phyloP scores from a whole-genome alignment of 2,797 vertebrate genomes.

The Apogon hyalosoma region DNA sequence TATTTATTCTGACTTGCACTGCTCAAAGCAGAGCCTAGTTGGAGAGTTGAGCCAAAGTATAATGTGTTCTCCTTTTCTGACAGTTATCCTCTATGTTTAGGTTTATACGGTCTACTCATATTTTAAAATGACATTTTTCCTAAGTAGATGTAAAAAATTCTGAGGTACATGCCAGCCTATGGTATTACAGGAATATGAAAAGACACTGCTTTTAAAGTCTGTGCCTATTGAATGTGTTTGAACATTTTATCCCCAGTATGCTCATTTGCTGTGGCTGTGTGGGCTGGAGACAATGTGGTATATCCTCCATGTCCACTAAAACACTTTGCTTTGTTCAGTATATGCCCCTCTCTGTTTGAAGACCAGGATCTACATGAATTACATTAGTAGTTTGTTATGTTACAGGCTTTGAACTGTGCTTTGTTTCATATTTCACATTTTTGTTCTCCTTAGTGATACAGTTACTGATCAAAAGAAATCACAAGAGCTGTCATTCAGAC shows the following conservation, averaged over 20 bases:
- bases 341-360: slow-evolving; percentile 31
- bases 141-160: slow-evolving; percentile 35
- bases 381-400: slow-evolving; percentile 8
- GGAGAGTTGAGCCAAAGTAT: slow-evolving; percentile 49
- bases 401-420: slow-evolving; percentile 28
- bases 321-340: slow-evolving; percentile 34
- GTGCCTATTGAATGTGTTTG: slow-evolving; percentile 24
- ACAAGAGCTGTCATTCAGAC: slow-evolving; percentile 47
- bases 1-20: slow-evolving; percentile 51
- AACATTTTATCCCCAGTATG: slow-evolving; percentile 23
- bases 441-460: slow-evolving; percentile 24
- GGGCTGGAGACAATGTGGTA: slow-evolving; percentile 33
- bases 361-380: slow-evolving; percentile 33
- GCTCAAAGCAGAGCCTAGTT: slow-evolving; percentile 36
- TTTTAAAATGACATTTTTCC: slow-evolving; percentile 41
- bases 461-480: slow-evolving; percentile 51
- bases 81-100: slow-evolving; percentile 46
- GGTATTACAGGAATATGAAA: slow-evolving; percentile 20
- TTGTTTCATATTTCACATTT: slow-evolving; percentile 35
- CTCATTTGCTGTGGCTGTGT: slow-evolving; percentile 41
- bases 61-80: slow-evolving; percentile 44
- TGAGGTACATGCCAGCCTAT: slow-evolving; percentile 15
- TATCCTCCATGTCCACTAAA: slow-evolving; percentile 42
- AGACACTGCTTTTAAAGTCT: slow-evolving; percentile 29
- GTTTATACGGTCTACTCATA: slow-evolving; percentile 33